Evolutionary conservation across 37 sponge, comb jelly and placozoan genomes (phyloP), one percentile per base, ranked within the genome.

Genomic region (Spongia lamella): DNA sequence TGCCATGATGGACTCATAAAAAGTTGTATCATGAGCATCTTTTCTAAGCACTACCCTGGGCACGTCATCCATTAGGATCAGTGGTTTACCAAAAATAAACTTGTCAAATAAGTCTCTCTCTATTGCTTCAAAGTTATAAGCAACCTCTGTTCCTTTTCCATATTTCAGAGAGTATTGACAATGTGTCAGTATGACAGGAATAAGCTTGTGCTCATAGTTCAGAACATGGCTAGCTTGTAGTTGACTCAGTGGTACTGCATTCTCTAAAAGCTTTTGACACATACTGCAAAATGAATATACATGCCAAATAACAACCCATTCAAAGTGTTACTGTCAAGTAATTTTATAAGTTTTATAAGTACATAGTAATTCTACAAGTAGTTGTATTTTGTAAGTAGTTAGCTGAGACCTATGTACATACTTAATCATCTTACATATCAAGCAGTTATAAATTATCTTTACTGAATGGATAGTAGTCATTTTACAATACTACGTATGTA

Each of bases 81-180:
- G 40, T 22, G 93, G 89, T 39, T 88, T 87, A 17, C 89, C 89
- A 61, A 82, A 61, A 53, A 92, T 80, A 53, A 92, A 92, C 54
- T 82, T 38, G 62, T 92, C 79, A 24, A 83, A 66, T 51, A 92
- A 76, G 72, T 92, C 86, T 33, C 84, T 87, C 75, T 92, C 89
- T 20, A 92, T 82, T 29, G 93, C 83, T 1, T 70, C 72, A 31
- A 67, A 63, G 82, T 92, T 78, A 39, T 92, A 92, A 37, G 38
- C 24, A 27, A 92, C 61, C 1, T 88, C 75, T 16, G 73, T 81
- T 14, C 89, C 93, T 36, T 88, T 64, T 3, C 93, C 93, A 66
- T 77, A 36, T 1, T 15, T 38, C 39, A 92, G 83, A 16, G 93
- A 87, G 79, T 92, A 92, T 38, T 70, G 81, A 40, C 88, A 88